phyloP scores from a whole-genome alignment of 2,797 vertebrate genomes.

The Graptemys geographica region DNA sequence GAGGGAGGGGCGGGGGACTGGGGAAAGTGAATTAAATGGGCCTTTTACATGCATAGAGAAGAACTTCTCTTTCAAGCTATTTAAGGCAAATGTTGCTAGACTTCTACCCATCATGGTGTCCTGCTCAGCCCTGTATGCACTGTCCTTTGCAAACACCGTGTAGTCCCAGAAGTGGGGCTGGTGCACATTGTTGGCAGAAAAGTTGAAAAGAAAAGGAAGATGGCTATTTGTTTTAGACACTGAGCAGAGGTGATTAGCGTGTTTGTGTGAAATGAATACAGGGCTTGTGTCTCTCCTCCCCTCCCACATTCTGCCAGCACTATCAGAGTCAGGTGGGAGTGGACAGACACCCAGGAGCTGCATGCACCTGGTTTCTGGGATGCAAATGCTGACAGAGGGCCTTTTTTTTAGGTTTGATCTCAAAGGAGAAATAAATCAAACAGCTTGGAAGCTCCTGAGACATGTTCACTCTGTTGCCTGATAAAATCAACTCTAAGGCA shows the following conservation, averaged over 20 bases:
- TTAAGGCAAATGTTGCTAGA: slow-evolving; percentile 37
- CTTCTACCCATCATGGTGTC: not conserved
- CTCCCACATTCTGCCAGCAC: not conserved
- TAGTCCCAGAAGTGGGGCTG: not conserved
- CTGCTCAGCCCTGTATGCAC: not conserved
- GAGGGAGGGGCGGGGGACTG: not conserved
- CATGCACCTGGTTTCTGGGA: accelerated
- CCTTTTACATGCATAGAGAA: slow-evolving; percentile 58
- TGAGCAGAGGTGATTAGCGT: not conserved
- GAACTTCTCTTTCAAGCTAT: slow-evolving; percentile 48
- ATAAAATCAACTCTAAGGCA: no score
- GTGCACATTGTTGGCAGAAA: not conserved
- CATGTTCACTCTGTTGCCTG: not conserved
- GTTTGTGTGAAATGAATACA: not conserved
- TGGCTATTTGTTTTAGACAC: not conserved
- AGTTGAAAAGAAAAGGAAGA: not conserved
- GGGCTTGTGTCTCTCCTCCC: not conserved
- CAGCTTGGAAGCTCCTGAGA: not conserved
- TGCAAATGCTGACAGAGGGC: not conserved
- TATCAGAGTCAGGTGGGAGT: not conserved
- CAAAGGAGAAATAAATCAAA: not conserved
- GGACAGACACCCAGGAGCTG: accelerated
- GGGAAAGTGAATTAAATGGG: slow-evolving; percentile 58
- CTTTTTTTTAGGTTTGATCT: not conserved
- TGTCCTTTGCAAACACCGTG: not conserved